A percentile compares a stretch with the other conserved stretches of the same genome.
These are phyloP conservation scores for Masnerella sp. DNA, from an alignment of 2,888 invertebrate species.

Conservation along the genomic window DNA sequence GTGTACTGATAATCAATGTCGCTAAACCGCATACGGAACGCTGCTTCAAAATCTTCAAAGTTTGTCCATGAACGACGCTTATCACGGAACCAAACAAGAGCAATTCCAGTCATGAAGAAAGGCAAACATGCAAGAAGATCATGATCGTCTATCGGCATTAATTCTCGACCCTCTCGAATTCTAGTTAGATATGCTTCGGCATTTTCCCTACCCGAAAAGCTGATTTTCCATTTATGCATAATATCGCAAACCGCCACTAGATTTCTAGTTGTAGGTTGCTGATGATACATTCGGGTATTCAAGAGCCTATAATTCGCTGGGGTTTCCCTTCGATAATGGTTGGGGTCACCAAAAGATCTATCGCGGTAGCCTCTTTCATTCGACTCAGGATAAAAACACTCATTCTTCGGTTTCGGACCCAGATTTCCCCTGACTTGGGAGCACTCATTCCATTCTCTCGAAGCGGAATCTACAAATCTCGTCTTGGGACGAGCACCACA, in stretches of 20 bases:
- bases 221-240: slow-evolving; percentile 6
- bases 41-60: slow-evolving; percentile 4
- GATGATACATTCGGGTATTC: not conserved
- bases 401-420: too few relatives aligned
- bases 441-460: too few relatives aligned
- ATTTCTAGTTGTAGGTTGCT: slow-evolving; percentile 1
- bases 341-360: too few relatives aligned
- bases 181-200: slow-evolving; percentile 3
- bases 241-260: not conserved
- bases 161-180: not conserved
- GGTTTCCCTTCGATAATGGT: too few relatives aligned
- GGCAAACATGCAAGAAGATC: slow-evolving; percentile 15
- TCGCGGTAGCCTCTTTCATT: too few relatives aligned
- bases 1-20: slow-evolving; percentile 8
- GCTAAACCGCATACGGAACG: slow-evolving; percentile 3
- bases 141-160: slow-evolving; percentile 1
- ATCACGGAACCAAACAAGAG: slow-evolving; percentile 2
- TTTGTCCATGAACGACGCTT: not conserved
- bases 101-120: not conserved
- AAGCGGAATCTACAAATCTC: too few relatives aligned
- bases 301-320: not conserved
- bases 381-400: too few relatives aligned
- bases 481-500: too few relatives aligned
- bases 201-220: slow-evolving; percentile 1
- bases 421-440: too few relatives aligned